Evolutionary conservation across 2,797 vertebrate genomes (phyloP), one percentile per base, ranked within the genome.

Genomic region (Limosa lapponica): DNA sequence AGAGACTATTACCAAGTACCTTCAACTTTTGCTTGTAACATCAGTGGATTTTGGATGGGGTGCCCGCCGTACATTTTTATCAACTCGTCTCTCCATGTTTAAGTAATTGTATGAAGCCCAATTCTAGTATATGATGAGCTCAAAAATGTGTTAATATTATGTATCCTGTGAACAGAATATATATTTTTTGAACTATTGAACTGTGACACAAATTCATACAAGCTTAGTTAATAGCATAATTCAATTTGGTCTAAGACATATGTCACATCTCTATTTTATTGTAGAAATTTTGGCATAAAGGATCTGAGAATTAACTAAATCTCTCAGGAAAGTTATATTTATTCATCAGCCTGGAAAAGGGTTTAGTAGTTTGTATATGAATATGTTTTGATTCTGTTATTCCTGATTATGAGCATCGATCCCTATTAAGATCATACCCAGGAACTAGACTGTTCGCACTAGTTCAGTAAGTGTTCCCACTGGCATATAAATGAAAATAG

Each of bases 241-340:
- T 49, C 19, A 27, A 2, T 67, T 69, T 84, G 10, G 7, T 61
- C 15, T 82, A 51, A 11, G 19, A 39, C 7, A 6, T 43, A 16
- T 7, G 23, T 66, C 30, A 57, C 14, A 25, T 32, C 27, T 49
- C 19, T 49, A 28, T 39, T 88, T 92, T 73, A 37, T 55, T 17
- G 32, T 23, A 70, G 25, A 57, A 37, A 79, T 79, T 79, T 70
- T 34, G 62, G 7, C 19, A 66, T 34, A 86, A 82, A 28, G 27
- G 44, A 61, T 41, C 54, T 93, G 74, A 82, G 77, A 91, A 94
- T 77, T 89, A 85, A 89, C 62, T 52, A 92, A 91, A 85, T n/a
- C 55, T 88, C 94, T 96, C 79, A 92, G 87, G 41, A 94, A 87
- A 72, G 44, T 61, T 58, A 43, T 55, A 49, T 87, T 96, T 95